Conservation (phyloP, 1,140 invertebrate species). For the Kradibia gibbosae region DNA sequence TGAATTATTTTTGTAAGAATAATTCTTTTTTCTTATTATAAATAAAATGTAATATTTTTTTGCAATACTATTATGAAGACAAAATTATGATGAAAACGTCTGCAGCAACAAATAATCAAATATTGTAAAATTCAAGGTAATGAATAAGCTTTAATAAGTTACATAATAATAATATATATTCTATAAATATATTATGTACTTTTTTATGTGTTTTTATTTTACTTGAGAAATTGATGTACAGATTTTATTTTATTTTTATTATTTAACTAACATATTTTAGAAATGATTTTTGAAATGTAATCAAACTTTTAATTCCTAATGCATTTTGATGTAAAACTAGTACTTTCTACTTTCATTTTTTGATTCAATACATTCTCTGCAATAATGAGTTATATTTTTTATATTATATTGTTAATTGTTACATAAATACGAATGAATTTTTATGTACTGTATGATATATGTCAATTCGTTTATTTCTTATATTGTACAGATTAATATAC, state of each 20-base stretch:
- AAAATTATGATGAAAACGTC: neutral
- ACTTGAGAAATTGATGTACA: neutral
- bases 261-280: neutral
- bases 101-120: neutral
- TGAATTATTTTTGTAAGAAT: neutral
- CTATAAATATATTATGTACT: neutral
- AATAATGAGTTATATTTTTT: neutral
- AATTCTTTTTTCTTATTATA: neutral
- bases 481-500: too few relatives aligned
- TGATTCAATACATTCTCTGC: neutral
- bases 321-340: neutral
- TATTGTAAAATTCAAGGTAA: neutral
- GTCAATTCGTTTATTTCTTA: too few relatives aligned
- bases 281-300: neutral
- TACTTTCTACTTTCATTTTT: slow-evolving; percentile 45
- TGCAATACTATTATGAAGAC: neutral
- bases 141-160: neutral
- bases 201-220: too few relatives aligned
- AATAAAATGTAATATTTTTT: neutral
- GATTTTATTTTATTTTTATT: neutral
- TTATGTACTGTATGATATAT: neutral
- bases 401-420: slow-evolving; percentile 28
- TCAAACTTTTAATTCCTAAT: neutral
- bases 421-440: neutral
- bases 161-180: neutral